These are phyloP conservation scores for Troglohyphantes excavatus DNA, from an alignment of 2,888 invertebrate species.

Conservation along the genomic window DNA sequence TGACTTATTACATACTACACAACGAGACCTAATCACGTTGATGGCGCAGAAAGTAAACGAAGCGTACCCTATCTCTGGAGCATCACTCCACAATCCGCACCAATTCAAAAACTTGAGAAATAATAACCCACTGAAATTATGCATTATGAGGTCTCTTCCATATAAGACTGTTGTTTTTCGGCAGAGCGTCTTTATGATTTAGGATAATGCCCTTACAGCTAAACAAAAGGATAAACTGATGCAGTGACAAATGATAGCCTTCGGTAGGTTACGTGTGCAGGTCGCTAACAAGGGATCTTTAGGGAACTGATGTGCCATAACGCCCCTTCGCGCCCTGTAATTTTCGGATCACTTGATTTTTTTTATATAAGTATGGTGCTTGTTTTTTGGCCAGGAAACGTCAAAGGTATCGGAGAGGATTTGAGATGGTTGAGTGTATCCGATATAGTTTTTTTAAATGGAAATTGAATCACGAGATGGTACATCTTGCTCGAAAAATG, in stretches of 20 bases:
- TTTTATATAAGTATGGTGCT: conserved; percentile 14
- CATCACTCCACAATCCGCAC: conserved; percentile 4
- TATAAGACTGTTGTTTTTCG: conserved; percentile 32
- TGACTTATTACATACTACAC: not conserved
- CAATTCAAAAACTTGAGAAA: not conserved
- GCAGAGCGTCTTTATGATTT: conserved; percentile 8
- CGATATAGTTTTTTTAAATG: too few relatives aligned
- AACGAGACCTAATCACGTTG: not conserved
- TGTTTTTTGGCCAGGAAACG: not conserved
- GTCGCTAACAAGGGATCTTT: not conserved
- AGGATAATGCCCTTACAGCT: conserved; percentile 16
- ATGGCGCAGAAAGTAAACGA: not conserved
- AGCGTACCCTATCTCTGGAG: conserved; percentile 26
- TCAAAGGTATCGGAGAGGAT: too few relatives aligned
- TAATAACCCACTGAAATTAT: conserved; percentile 9
- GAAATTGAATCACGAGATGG: too few relatives aligned
- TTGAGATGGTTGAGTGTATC: too few relatives aligned
- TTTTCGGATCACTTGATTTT: conserved; percentile 26
- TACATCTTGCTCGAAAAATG: too few relatives aligned
- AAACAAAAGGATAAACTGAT: conserved; percentile 6
- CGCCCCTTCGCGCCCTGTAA: conserved; percentile 24
- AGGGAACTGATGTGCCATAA: conserved; percentile 4
- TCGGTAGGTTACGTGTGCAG: not conserved
- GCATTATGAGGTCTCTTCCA: not conserved
- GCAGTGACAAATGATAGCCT: not conserved